Evolutionary conservation across 2,888 invertebrate genomes (phyloP).

Genomic region (Steinernema carpocapsae): DNA sequence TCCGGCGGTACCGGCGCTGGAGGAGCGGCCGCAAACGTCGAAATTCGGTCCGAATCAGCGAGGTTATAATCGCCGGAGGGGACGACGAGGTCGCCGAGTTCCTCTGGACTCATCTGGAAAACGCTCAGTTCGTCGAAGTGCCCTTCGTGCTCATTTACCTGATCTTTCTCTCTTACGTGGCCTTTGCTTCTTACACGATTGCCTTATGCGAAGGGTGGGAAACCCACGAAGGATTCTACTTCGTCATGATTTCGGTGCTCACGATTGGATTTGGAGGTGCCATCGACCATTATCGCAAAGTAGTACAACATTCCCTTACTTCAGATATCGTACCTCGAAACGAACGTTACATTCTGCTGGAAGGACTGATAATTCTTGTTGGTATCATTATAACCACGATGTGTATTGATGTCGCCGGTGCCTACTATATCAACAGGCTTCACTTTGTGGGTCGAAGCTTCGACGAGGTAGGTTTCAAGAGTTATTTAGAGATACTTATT

Average conservation of each 20-base stretch:
- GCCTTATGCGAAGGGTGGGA: slow-evolving; percentile 77
- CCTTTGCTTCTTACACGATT: slow-evolving; percentile 56
- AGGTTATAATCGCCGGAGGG: slow-evolving; percentile 67
- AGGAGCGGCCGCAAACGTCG: slow-evolving; percentile 49
- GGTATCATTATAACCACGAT: slow-evolving; percentile 93
- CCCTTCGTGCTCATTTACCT: slow-evolving; percentile 64
- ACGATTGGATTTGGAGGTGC: slow-evolving; percentile 81
- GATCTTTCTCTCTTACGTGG: slow-evolving; percentile 53
- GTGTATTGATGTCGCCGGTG: slow-evolving; percentile 94
- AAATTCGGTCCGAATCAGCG: slow-evolving; percentile 46
- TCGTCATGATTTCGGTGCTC: slow-evolving; percentile 88
- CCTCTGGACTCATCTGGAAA: slow-evolving; percentile 62
- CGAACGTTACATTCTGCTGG: slow-evolving; percentile 85
- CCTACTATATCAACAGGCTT: slow-evolving; percentile 67
- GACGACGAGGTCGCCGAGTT: slow-evolving; percentile 63
- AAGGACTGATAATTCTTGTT: slow-evolving; percentile 88
- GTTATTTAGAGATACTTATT: no score
- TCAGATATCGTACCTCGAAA: slow-evolving; percentile 73
- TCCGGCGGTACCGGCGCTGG: slow-evolving; percentile 55
- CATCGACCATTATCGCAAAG: no score
- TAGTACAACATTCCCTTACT: neutral
- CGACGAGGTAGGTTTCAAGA: slow-evolving; percentile 57
- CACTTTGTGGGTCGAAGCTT: slow-evolving; percentile 67
- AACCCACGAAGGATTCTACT: slow-evolving; percentile 88
- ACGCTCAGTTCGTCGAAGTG: slow-evolving; percentile 66